These are phyloP conservation scores for Macrochelys suwanniensis DNA, from an alignment of 2,797 vertebrate species.

Conservation along the genomic window DNA sequence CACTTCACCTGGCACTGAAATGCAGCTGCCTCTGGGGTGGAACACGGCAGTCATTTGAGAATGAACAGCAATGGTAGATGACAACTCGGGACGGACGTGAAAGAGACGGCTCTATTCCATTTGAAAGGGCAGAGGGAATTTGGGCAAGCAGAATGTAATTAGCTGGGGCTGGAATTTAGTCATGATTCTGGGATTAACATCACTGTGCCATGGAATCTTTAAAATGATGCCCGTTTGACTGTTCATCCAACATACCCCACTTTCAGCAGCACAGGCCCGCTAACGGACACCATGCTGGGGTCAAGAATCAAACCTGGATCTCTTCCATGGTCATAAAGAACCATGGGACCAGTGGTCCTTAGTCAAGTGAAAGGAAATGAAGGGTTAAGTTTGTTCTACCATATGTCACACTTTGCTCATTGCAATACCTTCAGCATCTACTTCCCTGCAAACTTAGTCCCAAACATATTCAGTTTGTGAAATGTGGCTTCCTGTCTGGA, in stretches of 20 bases:
- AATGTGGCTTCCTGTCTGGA: conserved; percentile 4
- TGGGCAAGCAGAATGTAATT: not conserved
- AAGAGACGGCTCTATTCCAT: not conserved
- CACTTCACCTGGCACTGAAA: not conserved
- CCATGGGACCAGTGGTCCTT: rapidly evolving
- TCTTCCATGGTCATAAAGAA: rapidly evolving
- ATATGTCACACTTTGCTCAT: not conserved
- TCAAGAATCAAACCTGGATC: not conserved
- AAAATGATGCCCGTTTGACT: not conserved
- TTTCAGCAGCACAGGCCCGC: not conserved
- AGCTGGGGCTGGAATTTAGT: not conserved
- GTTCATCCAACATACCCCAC: not conserved
- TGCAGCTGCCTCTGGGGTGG: not conserved
- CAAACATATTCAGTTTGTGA: not conserved
- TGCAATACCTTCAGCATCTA: not conserved
- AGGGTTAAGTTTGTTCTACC: not conserved
- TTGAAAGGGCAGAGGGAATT: not conserved
- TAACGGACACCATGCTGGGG: rapidly evolving
- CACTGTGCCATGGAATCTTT: not conserved
- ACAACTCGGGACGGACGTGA: not conserved
- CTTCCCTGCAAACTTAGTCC: conserved; percentile 1
- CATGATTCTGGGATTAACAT: not conserved
- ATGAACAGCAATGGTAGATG: not conserved
- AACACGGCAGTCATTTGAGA: not conserved
- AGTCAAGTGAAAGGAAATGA: not conserved